phyloP scores from a whole-genome alignment of 2,113 vertebrate genomes.

The Uropsilus gracilis region DNA sequence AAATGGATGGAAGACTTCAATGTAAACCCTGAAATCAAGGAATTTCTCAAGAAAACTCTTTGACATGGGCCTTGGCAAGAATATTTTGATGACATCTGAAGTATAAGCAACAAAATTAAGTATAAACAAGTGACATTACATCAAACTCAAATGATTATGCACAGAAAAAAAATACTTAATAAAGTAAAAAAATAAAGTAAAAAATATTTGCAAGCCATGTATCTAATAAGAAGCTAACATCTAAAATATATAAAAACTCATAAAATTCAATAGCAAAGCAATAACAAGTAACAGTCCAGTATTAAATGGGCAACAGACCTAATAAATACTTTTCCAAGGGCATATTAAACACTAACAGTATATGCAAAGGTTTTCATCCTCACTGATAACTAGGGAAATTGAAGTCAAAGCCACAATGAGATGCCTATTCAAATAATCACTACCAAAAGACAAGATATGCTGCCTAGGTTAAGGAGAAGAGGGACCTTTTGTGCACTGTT shows the following conservation, averaged over 20 bases:
- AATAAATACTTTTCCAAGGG: background rate
- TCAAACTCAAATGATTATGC: background rate
- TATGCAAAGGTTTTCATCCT: background rate
- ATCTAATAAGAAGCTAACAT: background rate
- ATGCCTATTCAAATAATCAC: background rate
- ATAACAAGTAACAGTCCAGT: background rate
- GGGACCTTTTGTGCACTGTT: background rate
- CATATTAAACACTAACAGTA: background rate
- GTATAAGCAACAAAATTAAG: background rate
- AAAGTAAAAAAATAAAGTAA: background rate
- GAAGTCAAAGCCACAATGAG: background rate
- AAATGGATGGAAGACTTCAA: too few relatives aligned
- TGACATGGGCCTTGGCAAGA: background rate
- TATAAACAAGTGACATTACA: background rate
- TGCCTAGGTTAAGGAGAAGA: background rate
- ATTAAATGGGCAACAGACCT: background rate
- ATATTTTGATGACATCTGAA: background rate
- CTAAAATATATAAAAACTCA: background rate
- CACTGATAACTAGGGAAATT: background rate
- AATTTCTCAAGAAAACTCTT: background rate
- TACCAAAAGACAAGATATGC: background rate
- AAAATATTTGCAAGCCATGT: background rate
- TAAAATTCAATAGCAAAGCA: background rate
- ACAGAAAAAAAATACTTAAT: too few relatives aligned
- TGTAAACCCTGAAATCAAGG: background rate